A percentile compares a stretch with the other conserved stretches of the same genome.
Evolutionary conservation across 2,797 vertebrate species (phyloP).

Genomic region (Sebastes vulpes): DNA sequence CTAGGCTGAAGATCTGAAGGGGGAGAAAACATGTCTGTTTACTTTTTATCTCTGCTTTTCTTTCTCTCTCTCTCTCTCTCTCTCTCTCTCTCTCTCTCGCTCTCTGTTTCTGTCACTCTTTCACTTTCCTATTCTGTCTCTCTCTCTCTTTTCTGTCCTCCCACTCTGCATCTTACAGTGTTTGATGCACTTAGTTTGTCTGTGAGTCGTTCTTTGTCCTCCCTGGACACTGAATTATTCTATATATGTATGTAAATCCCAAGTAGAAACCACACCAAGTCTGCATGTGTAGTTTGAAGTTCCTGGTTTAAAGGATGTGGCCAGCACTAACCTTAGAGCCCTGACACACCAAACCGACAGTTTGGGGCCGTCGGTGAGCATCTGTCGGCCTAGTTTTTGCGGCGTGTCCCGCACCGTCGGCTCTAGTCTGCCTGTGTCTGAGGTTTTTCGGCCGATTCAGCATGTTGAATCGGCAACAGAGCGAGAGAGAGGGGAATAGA

Average conservation of each 20-base stretch:
- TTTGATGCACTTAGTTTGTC: constrained; percentile 29
- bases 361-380: too few relatives aligned
- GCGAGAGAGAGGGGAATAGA: too few relatives aligned
- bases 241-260: background rate
- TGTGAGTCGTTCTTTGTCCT: background rate
- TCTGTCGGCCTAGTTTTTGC: too few relatives aligned
- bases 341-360: too few relatives aligned
- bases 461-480: too few relatives aligned
- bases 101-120: background rate
- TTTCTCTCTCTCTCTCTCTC: constrained; percentile 13
- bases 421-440: too few relatives aligned
- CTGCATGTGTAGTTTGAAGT: background rate
- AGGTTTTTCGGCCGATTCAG: too few relatives aligned
- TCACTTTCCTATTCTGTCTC: background rate
- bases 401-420: too few relatives aligned
- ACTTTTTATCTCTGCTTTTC: constrained; percentile 60
- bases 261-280: background rate
- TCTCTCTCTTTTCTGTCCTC: constrained; percentile 29
- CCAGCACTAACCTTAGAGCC: background rate
- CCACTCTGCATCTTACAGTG: constrained; percentile 10
- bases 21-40: constrained; percentile 66
- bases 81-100: background rate
- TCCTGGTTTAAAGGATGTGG: constrained; percentile 11
- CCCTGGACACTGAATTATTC: background rate
- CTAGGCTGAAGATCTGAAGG: constrained; percentile 68